Percentiles rank a stretch among this genome's conserved stretches.
These are phyloP conservation scores for Microtus ochrogaster DNA, from an alignment of 2,113 vertebrate genomes.

Conservation along the genomic window DNA sequence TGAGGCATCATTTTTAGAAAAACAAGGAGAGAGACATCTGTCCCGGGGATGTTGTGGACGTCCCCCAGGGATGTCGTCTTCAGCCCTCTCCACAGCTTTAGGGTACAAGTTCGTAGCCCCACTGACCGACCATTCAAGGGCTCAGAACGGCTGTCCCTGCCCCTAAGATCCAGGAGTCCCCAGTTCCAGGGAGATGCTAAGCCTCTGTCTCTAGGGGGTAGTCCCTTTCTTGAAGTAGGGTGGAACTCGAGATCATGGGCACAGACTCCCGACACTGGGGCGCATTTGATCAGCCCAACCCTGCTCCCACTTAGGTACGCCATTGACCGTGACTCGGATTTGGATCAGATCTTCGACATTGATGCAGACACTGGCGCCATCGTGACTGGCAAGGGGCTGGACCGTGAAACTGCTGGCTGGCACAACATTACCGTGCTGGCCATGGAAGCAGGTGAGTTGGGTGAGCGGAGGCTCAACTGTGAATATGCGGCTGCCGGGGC, in stretches of 20 bases:
- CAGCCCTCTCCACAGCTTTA: not conserved
- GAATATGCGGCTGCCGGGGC: not conserved
- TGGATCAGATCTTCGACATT: slow-evolving; percentile 96
- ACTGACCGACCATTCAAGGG: not conserved
- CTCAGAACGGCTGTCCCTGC: not conserved
- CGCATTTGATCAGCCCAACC: slow-evolving; percentile 53
- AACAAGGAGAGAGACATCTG: not conserved
- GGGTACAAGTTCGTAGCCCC: not conserved
- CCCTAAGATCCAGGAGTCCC: not conserved
- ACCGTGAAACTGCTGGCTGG: slow-evolving; percentile 97
- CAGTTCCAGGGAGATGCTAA: not conserved
- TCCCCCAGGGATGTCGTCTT: not conserved
- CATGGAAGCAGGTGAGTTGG: slow-evolving; percentile 93
- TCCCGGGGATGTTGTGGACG: not conserved
- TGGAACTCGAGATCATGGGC: not conserved
- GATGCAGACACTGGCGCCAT: slow-evolving; percentile 94
- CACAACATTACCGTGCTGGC: slow-evolving; percentile 98
- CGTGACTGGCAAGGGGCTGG: slow-evolving; percentile 93
- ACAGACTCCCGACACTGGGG: not conserved
- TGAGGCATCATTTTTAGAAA: not conserved
- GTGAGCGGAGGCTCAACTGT: not conserved
- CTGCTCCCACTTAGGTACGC: slow-evolving; percentile 89
- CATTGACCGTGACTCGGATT: slow-evolving; percentile 93
- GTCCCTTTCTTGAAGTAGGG: not conserved
- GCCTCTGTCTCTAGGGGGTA: not conserved